phyloP scores from a whole-genome alignment of 2,888 invertebrate species.

The Apamea anceps region DNA sequence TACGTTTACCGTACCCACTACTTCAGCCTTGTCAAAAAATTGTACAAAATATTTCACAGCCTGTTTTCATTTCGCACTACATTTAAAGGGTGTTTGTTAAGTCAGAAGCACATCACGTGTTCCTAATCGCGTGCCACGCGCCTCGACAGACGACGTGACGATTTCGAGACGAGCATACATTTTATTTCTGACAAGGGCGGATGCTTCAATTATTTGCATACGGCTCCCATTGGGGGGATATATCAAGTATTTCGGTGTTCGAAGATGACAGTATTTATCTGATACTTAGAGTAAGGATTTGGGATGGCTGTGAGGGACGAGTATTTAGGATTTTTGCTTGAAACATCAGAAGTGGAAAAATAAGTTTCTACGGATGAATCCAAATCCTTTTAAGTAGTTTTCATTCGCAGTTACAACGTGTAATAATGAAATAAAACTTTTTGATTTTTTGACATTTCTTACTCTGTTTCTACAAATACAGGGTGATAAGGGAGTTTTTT shows the following conservation, averaged over 20 bases:
- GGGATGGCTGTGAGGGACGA: conserved; percentile 26
- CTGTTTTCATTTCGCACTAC: conserved; percentile 55
- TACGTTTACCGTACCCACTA: not conserved
- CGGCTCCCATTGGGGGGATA: conserved; percentile 31
- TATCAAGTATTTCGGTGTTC: conserved; percentile 46
- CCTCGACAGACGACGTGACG: conserved; percentile 78
- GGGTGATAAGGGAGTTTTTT: not conserved
- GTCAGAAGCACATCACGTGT: conserved; percentile 69
- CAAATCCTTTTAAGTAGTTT: not conserved
- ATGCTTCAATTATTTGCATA: conserved; percentile 70
- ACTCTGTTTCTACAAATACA: not conserved
- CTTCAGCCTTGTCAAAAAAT: conserved; percentile 36
- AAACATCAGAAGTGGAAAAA: not conserved
- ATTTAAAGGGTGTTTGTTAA: conserved; percentile 72
- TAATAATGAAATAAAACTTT: no score
- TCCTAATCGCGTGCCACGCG: conserved; percentile 72
- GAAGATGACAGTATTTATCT: conserved; percentile 46
- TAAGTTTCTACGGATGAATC: not conserved
- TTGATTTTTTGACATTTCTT: not conserved
- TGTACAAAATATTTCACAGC: conserved; percentile 40
- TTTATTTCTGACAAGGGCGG: conserved; percentile 72
- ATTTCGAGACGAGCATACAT: conserved; percentile 68
- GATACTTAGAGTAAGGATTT: conserved; percentile 33
- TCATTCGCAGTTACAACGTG: not conserved
- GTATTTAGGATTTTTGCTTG: conserved; percentile 4